Conservation (phyloP, 2,888 invertebrate species). For the Chrysolina oricalcia region DNA sequence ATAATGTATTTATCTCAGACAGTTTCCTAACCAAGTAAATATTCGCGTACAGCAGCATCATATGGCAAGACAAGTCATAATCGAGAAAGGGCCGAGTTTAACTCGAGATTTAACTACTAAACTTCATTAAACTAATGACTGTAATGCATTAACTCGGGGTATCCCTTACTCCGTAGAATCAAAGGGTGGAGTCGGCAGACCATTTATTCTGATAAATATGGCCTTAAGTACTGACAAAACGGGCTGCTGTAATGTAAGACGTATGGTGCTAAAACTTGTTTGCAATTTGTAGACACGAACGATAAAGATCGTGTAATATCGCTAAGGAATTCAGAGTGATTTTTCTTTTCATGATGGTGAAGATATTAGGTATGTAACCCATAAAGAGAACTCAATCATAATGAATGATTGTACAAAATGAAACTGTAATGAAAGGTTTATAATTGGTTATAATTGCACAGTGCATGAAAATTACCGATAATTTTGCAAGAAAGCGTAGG, state of each 20-base stretch:
- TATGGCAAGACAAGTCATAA: constrained; percentile 30
- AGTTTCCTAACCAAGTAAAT: not conserved
- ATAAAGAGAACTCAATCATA: too few relatives aligned
- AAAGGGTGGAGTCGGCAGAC: constrained; percentile 31
- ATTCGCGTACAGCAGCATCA: constrained; percentile 1
- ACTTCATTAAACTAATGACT: constrained; percentile 36
- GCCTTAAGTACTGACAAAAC: constrained; percentile 23
- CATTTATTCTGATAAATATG: constrained; percentile 32
- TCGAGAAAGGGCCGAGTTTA: constrained; percentile 30
- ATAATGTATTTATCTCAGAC: not conserved
- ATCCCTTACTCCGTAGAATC: constrained; percentile 25
- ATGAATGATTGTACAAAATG: too few relatives aligned
- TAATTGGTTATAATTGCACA: too few relatives aligned
- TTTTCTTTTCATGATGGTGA: not conserved
- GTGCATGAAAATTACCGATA: too few relatives aligned
- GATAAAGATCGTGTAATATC: not conserved
- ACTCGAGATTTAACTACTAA: constrained; percentile 31
- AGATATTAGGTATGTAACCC: too few relatives aligned
- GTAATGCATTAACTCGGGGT: constrained; percentile 27
- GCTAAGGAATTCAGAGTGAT: not conserved
- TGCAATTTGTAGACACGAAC: not conserved
- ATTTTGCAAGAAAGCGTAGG: too few relatives aligned
- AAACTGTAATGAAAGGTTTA: too few relatives aligned
- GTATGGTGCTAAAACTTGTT: not conserved
- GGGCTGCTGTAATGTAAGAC: constrained; percentile 20